Evolutionary conservation across 2,113 vertebrate species (phyloP).

Genomic region (Lasiurus borealis): DNA sequence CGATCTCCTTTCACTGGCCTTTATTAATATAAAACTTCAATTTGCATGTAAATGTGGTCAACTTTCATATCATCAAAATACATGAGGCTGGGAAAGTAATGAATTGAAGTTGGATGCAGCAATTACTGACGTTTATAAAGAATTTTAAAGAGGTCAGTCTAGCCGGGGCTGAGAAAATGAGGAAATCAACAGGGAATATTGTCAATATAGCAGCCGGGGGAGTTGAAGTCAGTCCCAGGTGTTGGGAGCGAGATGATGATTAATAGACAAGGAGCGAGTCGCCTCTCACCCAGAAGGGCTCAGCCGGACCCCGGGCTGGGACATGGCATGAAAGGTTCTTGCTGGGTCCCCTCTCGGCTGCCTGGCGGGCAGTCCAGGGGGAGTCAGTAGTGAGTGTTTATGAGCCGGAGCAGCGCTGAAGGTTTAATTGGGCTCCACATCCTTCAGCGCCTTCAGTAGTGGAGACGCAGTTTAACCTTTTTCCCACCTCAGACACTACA

Average conservation of each 20-base stretch:
- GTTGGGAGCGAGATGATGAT: conserved; percentile 89
- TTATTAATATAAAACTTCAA: conserved; percentile 99
- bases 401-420: conserved; percentile 83
- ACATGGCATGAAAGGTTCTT: conserved; percentile 86
- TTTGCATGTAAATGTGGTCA: conserved; percentile 99
- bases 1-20: conserved; percentile 94
- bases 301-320: conserved; percentile 86
- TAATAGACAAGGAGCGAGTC: conserved; percentile 88
- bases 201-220: conserved; percentile 92
- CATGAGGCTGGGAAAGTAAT: conserved; percentile 96
- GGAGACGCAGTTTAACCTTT: conserved; percentile 92
- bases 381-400: conserved; percentile 88
- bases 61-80: conserved; percentile 99
- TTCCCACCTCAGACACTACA: conserved; percentile 80
- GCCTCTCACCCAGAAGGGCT: conserved; percentile 88
- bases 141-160: conserved; percentile 96
- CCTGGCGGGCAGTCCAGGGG: conserved; percentile 86
- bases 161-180: conserved; percentile 91
- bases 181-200: conserved; percentile 94
- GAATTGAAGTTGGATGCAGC: conserved; percentile 96
- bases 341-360: conserved; percentile 87
- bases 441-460: conserved; percentile 87
- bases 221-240: conserved; percentile 90
- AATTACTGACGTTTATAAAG: conserved; percentile 97
- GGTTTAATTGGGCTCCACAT: conserved; percentile 92